Percentiles rank a stretch among this genome's conserved stretches.
phyloP scores from a whole-genome alignment of 1,140 invertebrate genomes.

The Orius insidiosus region DNA sequence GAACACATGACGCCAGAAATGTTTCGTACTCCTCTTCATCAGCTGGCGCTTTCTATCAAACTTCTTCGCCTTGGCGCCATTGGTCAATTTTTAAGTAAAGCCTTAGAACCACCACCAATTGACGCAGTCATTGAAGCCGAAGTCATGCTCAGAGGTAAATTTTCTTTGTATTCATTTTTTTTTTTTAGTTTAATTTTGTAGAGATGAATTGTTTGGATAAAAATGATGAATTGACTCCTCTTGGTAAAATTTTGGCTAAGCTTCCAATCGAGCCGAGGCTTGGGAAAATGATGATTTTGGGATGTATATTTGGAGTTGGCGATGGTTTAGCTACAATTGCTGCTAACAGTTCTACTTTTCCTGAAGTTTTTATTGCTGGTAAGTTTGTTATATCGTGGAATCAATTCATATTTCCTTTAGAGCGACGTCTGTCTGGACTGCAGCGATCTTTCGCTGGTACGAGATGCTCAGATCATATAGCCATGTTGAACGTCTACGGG shows the following conservation, averaged over 20 bases:
- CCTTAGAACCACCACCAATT: conserved; percentile 81
- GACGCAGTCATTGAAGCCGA: conserved; percentile 88
- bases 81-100: conserved; percentile 82
- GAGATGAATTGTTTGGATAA: conserved; percentile 78
- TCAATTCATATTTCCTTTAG: no score
- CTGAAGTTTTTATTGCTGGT: conserved; percentile 20
- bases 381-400: no score
- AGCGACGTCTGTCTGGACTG: conserved; percentile 46
- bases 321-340: conserved; percentile 85
- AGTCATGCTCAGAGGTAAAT: conserved; percentile 35
- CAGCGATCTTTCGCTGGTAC: conserved; percentile 71
- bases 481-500: conserved; percentile 82
- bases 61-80: conserved; percentile 75
- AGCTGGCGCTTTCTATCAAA: conserved; percentile 70
- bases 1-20: conserved; percentile 90
- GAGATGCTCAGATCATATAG: conserved; percentile 84
- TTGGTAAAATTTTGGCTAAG: conserved; percentile 81
- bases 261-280: conserved; percentile 81
- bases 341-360: conserved; percentile 49
- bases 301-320: conserved; percentile 66
- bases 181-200: conserved; percentile 22
- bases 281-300: conserved; percentile 89
- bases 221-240: conserved; percentile 69
- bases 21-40: conserved; percentile 86
- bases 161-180: conserved; percentile 7